Percentiles rank a stretch among this genome's conserved stretches.
Conservation (phyloP, 2,113 vertebrate genomes). For the Eubucco bourcierii region DNA sequence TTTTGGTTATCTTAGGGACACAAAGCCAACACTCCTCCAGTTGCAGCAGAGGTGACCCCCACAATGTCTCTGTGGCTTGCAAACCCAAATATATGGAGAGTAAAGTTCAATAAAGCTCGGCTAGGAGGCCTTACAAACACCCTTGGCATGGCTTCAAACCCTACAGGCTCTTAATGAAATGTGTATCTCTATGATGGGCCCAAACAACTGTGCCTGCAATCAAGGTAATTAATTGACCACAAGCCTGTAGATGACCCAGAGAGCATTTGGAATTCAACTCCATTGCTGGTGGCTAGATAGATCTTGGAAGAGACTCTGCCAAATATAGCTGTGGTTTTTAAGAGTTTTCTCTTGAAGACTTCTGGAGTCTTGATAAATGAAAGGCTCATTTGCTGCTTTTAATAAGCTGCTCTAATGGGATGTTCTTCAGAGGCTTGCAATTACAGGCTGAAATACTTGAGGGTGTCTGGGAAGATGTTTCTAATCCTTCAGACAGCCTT, state of each 20-base stretch:
- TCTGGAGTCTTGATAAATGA: constrained; percentile 6
- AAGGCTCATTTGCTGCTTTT: constrained; percentile 32
- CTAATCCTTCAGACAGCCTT: neutral
- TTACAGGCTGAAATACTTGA: constrained; percentile 20
- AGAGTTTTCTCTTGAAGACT: neutral
- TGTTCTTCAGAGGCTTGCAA: constrained; percentile 44
- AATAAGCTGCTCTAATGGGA: constrained; percentile 47
- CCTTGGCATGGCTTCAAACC: constrained; percentile 13
- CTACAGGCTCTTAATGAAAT: constrained; percentile 31
- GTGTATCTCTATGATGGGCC: neutral
- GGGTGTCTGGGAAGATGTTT: constrained; percentile 19
- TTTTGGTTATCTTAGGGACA: neutral
- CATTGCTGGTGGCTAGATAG: neutral
- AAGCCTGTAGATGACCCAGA: constrained; percentile 6
- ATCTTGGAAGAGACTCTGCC: neutral
- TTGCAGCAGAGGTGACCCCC: neutral
- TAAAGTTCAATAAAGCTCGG: constrained; percentile 10
- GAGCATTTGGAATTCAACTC: neutral
- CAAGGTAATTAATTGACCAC: constrained; percentile 40
- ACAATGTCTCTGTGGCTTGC: neutral
- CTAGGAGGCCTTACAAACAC: constrained; percentile 1
- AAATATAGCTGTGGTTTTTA: neutral
- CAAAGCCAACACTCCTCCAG: neutral
- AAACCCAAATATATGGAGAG: neutral
- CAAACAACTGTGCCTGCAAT: constrained; percentile 14